Evolutionary conservation across 2,113 vertebrate species (phyloP).

Genomic region (Empidonax traillii): DNA sequence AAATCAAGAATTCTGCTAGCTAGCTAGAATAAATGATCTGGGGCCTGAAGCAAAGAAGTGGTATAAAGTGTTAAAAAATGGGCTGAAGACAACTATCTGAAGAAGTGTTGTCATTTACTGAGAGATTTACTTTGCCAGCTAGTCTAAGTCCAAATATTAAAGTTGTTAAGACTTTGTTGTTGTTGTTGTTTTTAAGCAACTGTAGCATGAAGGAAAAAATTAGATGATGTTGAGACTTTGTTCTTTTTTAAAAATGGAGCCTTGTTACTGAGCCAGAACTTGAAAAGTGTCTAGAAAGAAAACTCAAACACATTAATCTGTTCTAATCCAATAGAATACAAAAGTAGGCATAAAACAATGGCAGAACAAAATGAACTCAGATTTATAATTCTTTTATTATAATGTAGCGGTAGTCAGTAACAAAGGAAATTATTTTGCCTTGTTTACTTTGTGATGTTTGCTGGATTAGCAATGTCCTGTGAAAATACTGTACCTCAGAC

Average conservation of each 20-base stretch:
- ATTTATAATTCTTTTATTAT: constrained; percentile 6
- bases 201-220: constrained; percentile 19
- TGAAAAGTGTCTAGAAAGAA: constrained; percentile 13
- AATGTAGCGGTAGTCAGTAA: background rate
- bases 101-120: constrained; percentile 51
- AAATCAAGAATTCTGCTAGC: background rate
- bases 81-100: constrained; percentile 35
- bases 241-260: background rate
- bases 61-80: constrained; percentile 50
- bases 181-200: background rate
- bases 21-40: background rate
- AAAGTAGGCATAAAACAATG: constrained; percentile 22
- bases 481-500: background rate
- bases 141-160: constrained; percentile 45
- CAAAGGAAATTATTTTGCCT: constrained; percentile 18
- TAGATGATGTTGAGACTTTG: constrained; percentile 6
- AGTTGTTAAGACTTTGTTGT: background rate
- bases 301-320: constrained; percentile 5
- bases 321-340: constrained; percentile 5
- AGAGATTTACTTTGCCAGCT: constrained; percentile 36
- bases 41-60: constrained; percentile 18
- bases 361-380: background rate
- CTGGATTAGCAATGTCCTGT: background rate
- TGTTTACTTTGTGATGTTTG: background rate
- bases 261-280: constrained; percentile 6